Evolutionary conservation across 2,113 vertebrate genomes (phyloP).

Genomic region (Bungarus multicinctus): DNA sequence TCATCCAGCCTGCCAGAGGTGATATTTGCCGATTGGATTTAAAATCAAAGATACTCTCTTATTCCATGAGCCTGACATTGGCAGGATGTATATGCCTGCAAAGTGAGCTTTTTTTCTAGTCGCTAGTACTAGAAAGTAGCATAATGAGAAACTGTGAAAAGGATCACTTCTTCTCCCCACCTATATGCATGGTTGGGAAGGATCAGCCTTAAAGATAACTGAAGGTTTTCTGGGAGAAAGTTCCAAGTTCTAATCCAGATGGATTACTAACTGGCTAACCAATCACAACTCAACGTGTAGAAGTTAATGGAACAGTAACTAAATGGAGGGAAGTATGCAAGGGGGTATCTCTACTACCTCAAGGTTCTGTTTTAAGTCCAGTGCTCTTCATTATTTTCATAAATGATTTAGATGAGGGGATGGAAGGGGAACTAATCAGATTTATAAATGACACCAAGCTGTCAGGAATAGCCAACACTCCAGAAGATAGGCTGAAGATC

Average conservation of each 20-base stretch:
- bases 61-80: not conserved
- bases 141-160: accelerated
- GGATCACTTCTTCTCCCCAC: not conserved
- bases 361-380: not conserved
- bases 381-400: not conserved
- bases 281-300: not conserved
- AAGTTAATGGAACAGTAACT: not conserved
- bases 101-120: not conserved
- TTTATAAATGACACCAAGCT: not conserved
- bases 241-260: not conserved
- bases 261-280: not conserved
- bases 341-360: not conserved
- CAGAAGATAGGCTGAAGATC: not conserved
- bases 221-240: not conserved
- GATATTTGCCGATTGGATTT: slow-evolving; percentile 42
- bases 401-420: not conserved
- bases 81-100: accelerated
- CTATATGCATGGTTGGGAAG: not conserved
- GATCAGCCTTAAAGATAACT: not conserved
- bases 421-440: not conserved
- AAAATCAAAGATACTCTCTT: slow-evolving; percentile 44
- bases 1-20: slow-evolving; percentile 37
- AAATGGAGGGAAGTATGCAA: not conserved
- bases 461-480: not conserved
- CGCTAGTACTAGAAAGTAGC: not conserved